Conservation (phyloP, 1,140 invertebrate species). For the Polyergus mexicanus region DNA sequence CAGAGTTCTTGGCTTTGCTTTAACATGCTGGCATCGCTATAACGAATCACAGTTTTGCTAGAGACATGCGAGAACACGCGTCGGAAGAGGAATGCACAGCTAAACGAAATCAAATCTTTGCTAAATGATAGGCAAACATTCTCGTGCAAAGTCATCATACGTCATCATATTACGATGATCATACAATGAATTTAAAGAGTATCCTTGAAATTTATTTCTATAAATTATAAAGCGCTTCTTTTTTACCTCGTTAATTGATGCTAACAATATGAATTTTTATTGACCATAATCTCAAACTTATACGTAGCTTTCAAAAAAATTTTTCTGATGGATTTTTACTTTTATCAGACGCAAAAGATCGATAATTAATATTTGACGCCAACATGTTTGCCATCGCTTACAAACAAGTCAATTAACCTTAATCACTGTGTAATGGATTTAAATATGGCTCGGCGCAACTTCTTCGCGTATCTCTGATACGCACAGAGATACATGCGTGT, state of each 20-base stretch:
- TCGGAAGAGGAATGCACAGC: conserved; percentile 15
- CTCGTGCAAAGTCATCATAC: conserved; percentile 19
- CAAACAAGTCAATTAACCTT: conserved; percentile 75
- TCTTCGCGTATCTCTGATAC: conserved; percentile 52
- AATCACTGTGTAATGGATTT: conserved; percentile 72
- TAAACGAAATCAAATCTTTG: conserved; percentile 18
- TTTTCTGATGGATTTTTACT: conserved; percentile 24
- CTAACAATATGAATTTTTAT: not conserved
- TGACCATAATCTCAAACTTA: not conserved
- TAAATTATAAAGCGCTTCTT: not conserved
- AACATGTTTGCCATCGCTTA: conserved; percentile 70
- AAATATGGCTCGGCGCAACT: conserved; percentile 62
- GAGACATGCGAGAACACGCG: conserved; percentile 61
- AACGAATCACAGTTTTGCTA: conserved; percentile 76
- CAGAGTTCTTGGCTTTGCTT: conserved; percentile 65
- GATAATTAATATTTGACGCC: conserved; percentile 57
- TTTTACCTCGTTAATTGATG: conserved; percentile 26
- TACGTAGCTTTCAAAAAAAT: not conserved
- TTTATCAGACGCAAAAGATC: conserved; percentile 58
- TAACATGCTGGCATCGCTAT: conserved; percentile 70
- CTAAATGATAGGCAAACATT: conserved; percentile 32
- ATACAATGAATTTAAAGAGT: conserved; percentile 1
- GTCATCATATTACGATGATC: conserved; percentile 27
- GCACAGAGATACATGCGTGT: conserved; percentile 26
- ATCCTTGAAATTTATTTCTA: conserved; percentile 15